These are phyloP conservation scores for Gryon sp. DNA, from an alignment of 1,140 invertebrate genomes.

Conservation along the genomic window DNA sequence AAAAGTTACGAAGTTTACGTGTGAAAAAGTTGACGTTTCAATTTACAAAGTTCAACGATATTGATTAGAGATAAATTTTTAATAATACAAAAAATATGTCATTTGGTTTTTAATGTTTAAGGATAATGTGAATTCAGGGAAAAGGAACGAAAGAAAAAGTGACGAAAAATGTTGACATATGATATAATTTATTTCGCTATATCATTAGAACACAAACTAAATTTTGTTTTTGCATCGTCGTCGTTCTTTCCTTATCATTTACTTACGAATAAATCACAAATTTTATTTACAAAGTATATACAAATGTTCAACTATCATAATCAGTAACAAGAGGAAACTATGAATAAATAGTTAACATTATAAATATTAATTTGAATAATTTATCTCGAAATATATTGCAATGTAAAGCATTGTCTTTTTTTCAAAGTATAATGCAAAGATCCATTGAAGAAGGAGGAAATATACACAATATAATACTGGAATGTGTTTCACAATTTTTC, in stretches of 20 bases:
- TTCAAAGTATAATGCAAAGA: conserved; percentile 40
- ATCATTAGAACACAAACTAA: conserved; percentile 78
- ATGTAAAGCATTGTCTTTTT: conserved; percentile 49
- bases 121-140: background rate
- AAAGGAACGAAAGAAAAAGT: background rate
- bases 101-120: no score
- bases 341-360: conserved; percentile 64
- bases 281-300: conserved; percentile 78
- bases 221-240: conserved; percentile 67
- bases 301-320: conserved; percentile 66
- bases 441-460: conserved; percentile 23
- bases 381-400: conserved; percentile 57
- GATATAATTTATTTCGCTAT: conserved; percentile 79
- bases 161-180: conserved; percentile 54
- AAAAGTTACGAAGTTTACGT: no score
- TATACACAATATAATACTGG: conserved; percentile 61
- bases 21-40: no score
- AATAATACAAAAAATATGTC: background rate
- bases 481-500: conserved; percentile 43
- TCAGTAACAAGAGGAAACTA: conserved; percentile 63
- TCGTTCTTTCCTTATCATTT: conserved; percentile 69
- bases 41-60: no score
- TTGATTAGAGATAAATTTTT: no score
- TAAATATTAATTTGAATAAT: conserved; percentile 60
- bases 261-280: conserved; percentile 77